phyloP scores from a whole-genome alignment of 2,797 vertebrate species.

The Sebastes wilsoni region DNA sequence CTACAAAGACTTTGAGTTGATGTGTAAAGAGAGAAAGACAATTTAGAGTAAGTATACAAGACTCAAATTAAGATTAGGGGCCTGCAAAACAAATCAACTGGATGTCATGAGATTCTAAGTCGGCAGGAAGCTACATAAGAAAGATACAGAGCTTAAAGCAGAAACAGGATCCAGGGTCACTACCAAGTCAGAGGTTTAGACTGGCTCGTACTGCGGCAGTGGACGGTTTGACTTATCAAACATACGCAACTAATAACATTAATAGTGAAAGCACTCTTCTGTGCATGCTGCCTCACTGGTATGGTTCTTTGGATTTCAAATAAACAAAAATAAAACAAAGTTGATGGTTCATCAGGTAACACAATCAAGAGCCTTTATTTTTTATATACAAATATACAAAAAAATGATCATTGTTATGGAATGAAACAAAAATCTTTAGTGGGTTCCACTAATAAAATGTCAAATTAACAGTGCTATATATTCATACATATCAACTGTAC shows the following conservation, averaged over 20 bases:
- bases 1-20: neutral
- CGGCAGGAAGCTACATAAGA: neutral
- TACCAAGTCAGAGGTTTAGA: neutral
- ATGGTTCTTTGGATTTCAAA: neutral
- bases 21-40: neutral
- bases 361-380: slow-evolving; percentile 43
- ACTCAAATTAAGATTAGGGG: neutral
- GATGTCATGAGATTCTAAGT: neutral
- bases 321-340: neutral
- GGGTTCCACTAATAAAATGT: neutral
- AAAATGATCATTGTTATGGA: slow-evolving; percentile 37
- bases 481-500: slow-evolving; percentile 21
- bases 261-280: neutral
- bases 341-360: neutral
- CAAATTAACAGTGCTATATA: slow-evolving; percentile 29
- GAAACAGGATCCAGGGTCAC: neutral
- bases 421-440: slow-evolving; percentile 25
- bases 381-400: slow-evolving; percentile 49
- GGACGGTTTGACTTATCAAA: neutral
- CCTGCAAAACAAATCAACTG: neutral
- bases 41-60: neutral
- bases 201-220: neutral
- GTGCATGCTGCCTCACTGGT: neutral
- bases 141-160: neutral
- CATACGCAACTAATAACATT: neutral